Evolutionary conservation across 2,797 vertebrate genomes (phyloP), one percentile per base, ranked within the genome.

Genomic region (Ibycter americanus): DNA sequence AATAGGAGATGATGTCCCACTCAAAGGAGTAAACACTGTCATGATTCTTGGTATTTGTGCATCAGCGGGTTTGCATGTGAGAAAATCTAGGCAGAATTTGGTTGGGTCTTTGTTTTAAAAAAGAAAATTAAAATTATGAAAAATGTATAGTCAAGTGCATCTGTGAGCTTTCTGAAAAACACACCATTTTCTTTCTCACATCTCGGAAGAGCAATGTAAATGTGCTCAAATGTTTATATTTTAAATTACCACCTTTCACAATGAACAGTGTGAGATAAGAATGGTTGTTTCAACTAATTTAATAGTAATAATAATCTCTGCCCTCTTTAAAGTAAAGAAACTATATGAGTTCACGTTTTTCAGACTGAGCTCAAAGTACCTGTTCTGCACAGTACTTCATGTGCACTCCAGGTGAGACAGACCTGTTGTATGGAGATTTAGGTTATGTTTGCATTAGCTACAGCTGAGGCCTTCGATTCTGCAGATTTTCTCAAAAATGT

Each of bases 241-340:
- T 95, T 87, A 91, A 87, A 87, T 85, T 66, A 42, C 32, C 36
- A 79, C 55, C 83, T 93, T 88, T 90, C 40, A 32, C 59, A 87
- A 14, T 47, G 40, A 96, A 59, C 62, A 58, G 42, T 15, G 27
- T 0, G 0, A 80, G 58, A 63, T 19, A 94, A 94, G 92, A 92
- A 73, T 40, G 74, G 15, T 26, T 90, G 20, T 70, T 95, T 61
- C 63, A 70, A 87, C 66, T 32, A 89, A 79, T 82, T 67, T 42
- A 49, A 68, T 65, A 62, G 23, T 12, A 19, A 59, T 27, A 52
- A 52, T 16, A 20, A 3, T 5, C 15, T 61, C 71, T 78, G 5
- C 9, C 19, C 17, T 66, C 58, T 80, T 83, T 32, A 49, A 56
- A 66, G 10, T 62, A 58, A 59, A 52, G 59, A 47, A 67, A 15